Base-by-base conservation (phyloP, 2,888 invertebrate genomes). In the Eupithecia centaureata region DNA sequence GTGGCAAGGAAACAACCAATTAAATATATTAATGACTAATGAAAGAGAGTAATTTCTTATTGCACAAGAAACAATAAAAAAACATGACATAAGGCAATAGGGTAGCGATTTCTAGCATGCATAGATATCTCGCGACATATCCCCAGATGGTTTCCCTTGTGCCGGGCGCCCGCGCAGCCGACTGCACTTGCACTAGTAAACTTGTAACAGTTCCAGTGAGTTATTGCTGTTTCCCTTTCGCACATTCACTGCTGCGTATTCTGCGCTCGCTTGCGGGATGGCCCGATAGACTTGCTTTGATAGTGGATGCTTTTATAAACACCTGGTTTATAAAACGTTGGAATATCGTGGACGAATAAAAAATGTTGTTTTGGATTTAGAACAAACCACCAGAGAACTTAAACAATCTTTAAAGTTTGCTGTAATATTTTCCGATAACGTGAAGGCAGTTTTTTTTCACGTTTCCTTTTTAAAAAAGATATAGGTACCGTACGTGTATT, bases 131-230 rank as follows among this genome's bases (percentile, higher is more conserved):
- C 12, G 51, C 64, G 54, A 63, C 59, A 59, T 79, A 77, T 84
- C 82, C 68, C 30, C 25, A 60, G 77, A 79, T 63, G 33, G 57
- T 30, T 72, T 54, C 73, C 51, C 80, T 73, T 68, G 81, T 76
- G 61, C 60, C 70, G 83, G 2, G 47, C 82, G 80, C 81, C 62
- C 42, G 82, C 82, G 83, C 80, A 79, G 74, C 79, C 78, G 71
- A 75, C 79, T 83, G 84, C 87, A 86, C 87, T 88, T 86, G 88
- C 87, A 81, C 86, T 79, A 85, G 80, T 89, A 87, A 88, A 88
- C 88, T 88, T 88, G 89, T 85, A 86, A 88, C 87, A 86, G 85
- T 88, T 88, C 83, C 84, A 83, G 79, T 70, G 75, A 63, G 65
- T 66, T 70, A 66, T 70, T 63, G 67, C 65, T 77, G 84, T 86